Conservation (phyloP, 2,888 invertebrate genomes). For the Agrilus cyanescens region DNA sequence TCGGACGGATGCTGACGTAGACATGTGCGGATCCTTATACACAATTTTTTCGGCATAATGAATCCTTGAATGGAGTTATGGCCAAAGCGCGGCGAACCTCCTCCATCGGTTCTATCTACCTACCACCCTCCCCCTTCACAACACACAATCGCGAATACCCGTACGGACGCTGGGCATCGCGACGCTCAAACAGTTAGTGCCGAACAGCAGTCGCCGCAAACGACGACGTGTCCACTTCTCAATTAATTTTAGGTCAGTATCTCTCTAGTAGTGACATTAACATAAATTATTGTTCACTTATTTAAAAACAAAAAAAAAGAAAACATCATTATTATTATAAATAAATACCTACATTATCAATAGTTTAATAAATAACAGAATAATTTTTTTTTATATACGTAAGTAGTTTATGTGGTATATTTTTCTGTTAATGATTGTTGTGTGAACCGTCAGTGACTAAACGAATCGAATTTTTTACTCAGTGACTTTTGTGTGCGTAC, state of each 20-base stretch:
- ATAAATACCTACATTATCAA: constrained; percentile 2
- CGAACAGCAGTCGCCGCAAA: constrained; percentile 35
- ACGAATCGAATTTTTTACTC: no score
- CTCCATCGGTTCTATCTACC: constrained; percentile 14
- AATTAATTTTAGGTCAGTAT: constrained; percentile 28
- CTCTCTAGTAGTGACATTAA: neutral
- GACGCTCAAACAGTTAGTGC: constrained; percentile 28
- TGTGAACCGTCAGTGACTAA: constrained; percentile 5
- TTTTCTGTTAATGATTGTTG: constrained; percentile 3
- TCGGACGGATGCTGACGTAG: no score
- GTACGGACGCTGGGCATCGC: constrained; percentile 24
- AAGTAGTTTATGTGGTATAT: neutral
- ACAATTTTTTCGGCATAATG: constrained; percentile 5
- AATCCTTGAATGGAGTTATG: constrained; percentile 22
- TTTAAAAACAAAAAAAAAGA: no score
- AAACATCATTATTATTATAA: constrained; percentile 13
- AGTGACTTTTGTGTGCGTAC: no score
- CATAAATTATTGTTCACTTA: no score
- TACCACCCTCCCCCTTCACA: constrained; percentile 15
- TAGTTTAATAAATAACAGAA: no score
- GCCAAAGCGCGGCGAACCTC: constrained; percentile 19
- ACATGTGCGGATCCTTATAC: no score
- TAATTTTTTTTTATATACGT: no score
- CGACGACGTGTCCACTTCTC: constrained; percentile 27
- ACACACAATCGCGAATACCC: constrained; percentile 17